A percentile compares a stretch with the other conserved stretches of the same genome.
Conservation (phyloP, 2,113 vertebrate species). For the Pluvianellus socialis region DNA sequence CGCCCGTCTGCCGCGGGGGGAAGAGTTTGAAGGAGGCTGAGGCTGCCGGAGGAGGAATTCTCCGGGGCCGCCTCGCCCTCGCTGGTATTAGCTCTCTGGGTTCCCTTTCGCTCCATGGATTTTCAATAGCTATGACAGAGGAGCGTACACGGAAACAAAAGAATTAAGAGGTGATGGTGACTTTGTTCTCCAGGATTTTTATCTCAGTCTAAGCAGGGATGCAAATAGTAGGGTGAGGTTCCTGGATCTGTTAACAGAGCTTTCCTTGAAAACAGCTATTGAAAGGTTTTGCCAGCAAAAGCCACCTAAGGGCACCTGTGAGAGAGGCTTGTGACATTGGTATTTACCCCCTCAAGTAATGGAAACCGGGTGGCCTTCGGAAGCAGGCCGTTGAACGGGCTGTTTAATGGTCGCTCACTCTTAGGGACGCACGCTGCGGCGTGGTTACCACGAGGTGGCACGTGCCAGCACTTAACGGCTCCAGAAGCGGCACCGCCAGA, state of each 20-base stretch:
- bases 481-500: not conserved
- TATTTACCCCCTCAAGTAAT: not conserved
- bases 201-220: not conserved
- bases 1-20: too few species aligned
- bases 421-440: not conserved
- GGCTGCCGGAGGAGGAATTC: not conserved
- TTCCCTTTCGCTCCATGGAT: not conserved
- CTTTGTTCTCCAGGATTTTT: not conserved
- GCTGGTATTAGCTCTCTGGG: not conserved
- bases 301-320: not conserved
- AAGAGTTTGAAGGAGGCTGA: not conserved
- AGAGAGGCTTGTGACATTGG: not conserved
- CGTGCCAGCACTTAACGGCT: not conserved
- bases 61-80: not conserved
- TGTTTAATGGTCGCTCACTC: not conserved
- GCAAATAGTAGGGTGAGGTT: not conserved
- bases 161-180: not conserved
- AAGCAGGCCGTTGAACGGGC: not conserved
- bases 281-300: not conserved
- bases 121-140: not conserved
- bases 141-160: not conserved
- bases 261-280: not conserved
- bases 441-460: not conserved
- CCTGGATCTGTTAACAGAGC: not conserved
- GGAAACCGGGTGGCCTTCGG: not conserved